Evolutionary conservation across 2,113 vertebrate species (phyloP).

Genomic region (Pogona vitticeps): DNA sequence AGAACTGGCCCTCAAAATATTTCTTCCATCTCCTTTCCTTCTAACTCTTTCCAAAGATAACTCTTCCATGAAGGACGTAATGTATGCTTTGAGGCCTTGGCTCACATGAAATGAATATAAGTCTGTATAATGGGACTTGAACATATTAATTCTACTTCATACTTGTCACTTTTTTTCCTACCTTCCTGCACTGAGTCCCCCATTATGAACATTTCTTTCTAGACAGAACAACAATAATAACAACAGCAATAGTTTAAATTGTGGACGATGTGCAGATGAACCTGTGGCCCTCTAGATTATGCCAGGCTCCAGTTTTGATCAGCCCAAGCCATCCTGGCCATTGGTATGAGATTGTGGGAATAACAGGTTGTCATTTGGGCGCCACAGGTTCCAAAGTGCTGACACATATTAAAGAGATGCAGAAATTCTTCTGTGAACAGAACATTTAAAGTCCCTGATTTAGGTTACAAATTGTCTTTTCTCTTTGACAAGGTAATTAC

Average conservation of each 20-base stretch:
- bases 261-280: not conserved
- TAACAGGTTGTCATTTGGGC: no score
- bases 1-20: not conserved
- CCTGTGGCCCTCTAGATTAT: not conserved
- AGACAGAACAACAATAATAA: not conserved
- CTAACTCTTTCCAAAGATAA: not conserved
- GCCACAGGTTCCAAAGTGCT: no score
- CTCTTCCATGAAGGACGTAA: not conserved
- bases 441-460: constrained; percentile 53
- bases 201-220: not conserved
- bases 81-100: not conserved
- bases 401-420: not conserved
- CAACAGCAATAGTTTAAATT: not conserved
- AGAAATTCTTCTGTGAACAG: constrained; percentile 26
- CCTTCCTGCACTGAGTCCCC: not conserved
- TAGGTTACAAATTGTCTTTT: constrained; percentile 47
- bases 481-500: constrained; percentile 59
- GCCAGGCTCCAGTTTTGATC: no score
- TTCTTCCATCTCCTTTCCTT: not conserved
- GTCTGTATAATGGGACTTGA: not conserved
- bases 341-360: no score
- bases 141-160: not conserved
- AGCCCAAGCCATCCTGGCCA: no score
- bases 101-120: not conserved
- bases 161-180: not conserved